Percentiles rank a stretch among this genome's conserved stretches.
phyloP scores from a whole-genome alignment of 2,797 vertebrate species.

The Gymnocypris eckloni region DNA sequence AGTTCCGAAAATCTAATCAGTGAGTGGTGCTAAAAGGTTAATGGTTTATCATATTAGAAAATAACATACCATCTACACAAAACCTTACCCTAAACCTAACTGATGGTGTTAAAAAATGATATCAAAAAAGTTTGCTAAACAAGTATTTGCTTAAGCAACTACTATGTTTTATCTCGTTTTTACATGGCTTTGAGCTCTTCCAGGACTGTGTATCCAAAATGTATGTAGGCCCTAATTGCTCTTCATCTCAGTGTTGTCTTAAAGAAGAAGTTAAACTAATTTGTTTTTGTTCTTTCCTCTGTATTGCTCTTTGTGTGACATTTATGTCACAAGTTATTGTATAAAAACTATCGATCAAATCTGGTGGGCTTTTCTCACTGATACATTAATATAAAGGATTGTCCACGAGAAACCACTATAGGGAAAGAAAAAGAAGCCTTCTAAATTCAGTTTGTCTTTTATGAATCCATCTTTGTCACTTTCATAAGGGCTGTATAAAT shows the following conservation, averaged over 20 bases:
- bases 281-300: neutral
- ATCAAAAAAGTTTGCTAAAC: neutral
- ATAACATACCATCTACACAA: neutral
- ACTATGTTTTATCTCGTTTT: neutral
- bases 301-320: neutral
- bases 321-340: neutral
- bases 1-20: neutral
- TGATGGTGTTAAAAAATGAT: neutral
- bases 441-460: slow-evolving; percentile 22
- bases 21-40: neutral
- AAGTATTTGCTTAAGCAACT: neutral
- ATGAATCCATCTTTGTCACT: slow-evolving; percentile 26
- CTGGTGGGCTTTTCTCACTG: neutral
- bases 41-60: neutral
- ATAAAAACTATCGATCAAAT: neutral
- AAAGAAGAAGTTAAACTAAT: neutral
- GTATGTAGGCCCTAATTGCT: neutral
- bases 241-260: neutral
- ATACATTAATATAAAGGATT: neutral
- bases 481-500: slow-evolving; percentile 30
- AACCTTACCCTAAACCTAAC: neutral
- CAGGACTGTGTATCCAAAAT: neutral
- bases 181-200: neutral
- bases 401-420: neutral
- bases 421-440: neutral